Percentiles rank a stretch among this genome's conserved stretches.
Evolutionary conservation across 2,113 vertebrate species (phyloP).

Genomic region (Ardeotis arabs): DNA sequence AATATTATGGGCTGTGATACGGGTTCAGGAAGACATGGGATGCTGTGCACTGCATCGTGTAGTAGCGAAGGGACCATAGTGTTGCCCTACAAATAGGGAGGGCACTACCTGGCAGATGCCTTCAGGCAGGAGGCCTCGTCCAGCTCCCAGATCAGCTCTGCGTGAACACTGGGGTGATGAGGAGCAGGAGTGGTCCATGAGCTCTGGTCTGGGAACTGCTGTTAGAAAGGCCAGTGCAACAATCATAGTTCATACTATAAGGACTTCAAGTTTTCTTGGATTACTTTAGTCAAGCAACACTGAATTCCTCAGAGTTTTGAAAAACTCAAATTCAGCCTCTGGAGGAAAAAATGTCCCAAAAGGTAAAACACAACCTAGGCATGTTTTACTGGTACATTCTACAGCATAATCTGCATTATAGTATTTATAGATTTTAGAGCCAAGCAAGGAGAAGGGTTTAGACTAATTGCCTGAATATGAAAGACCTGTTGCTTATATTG

Average conservation of each 20-base stretch:
- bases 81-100: not conserved
- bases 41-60: accelerated
- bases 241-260: not conserved
- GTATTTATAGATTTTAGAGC: not conserved
- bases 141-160: not conserved
- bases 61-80: accelerated
- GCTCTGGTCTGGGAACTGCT: not conserved
- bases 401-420: not conserved
- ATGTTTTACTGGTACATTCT: not conserved
- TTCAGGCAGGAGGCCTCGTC: not conserved
- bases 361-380: not conserved
- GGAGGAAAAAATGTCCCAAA: not conserved
- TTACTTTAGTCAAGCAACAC: not conserved
- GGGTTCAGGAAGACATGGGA: not conserved
- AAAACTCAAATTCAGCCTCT: not conserved
- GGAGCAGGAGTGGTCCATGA: not conserved
- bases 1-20: not conserved
- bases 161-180: accelerated
- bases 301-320: not conserved
- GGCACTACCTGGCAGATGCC: not conserved
- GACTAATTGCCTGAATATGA: not conserved
- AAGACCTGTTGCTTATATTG: not conserved
- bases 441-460: not conserved
- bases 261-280: not conserved
- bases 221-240: not conserved